Conservation (phyloP, 1,140 invertebrate species). For the Babylonia areolata region DNA sequence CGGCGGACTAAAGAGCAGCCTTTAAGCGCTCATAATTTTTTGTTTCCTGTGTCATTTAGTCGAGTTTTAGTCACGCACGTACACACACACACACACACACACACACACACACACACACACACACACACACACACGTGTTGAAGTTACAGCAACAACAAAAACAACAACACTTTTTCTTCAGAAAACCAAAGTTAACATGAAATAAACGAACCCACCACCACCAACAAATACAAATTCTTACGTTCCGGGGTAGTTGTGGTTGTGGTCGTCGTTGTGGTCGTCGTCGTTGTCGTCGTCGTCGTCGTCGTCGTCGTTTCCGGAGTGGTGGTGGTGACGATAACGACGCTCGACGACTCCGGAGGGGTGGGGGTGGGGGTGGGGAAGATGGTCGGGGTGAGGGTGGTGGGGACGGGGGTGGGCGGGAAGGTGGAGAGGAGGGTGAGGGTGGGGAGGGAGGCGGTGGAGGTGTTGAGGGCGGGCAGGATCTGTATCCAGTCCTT, state of each 20-base stretch:
- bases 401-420: not conserved
- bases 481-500: not conserved
- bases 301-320: not conserved
- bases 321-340: not conserved
- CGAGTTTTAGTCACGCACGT: no score
- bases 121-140: no score
- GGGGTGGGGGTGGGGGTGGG: constrained; percentile 24
- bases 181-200: no score
- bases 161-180: no score
- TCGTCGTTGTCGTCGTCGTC: not conserved
- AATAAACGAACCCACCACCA: no score
- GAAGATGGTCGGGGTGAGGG: constrained; percentile 22
- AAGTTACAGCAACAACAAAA: no score
- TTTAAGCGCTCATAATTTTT: no score
- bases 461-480: not conserved
- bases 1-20: no score
- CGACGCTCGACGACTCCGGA: not conserved
- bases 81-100: no score
- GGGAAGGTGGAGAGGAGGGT: constrained; percentile 15
- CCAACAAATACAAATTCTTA: not conserved
- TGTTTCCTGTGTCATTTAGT: no score
- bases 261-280: not conserved
- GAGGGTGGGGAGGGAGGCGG: not conserved
- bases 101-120: no score
- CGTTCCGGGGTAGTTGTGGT: not conserved